Evolutionary conservation across 1,140 invertebrate genomes (phyloP).

Genomic region (Battus philenor): DNA sequence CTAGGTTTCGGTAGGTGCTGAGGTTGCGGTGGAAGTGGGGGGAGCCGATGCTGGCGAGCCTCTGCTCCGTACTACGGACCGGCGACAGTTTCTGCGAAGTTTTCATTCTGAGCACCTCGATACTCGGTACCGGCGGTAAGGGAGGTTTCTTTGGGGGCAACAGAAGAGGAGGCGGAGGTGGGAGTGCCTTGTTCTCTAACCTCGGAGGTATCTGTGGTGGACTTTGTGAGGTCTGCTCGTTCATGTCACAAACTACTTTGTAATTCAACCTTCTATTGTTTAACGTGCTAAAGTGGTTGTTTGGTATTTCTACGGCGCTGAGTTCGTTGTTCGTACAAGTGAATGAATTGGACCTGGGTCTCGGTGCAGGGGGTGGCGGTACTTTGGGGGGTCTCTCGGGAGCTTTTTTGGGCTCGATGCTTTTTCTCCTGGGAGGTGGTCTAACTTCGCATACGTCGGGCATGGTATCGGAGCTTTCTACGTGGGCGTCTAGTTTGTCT

Average conservation of each 20-base stretch:
- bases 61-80: slow-evolving; percentile 55
- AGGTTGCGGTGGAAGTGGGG: slow-evolving; percentile 77
- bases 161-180: slow-evolving; percentile 78
- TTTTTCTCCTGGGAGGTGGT: slow-evolving; percentile 77
- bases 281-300: slow-evolving; percentile 65
- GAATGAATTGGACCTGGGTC: slow-evolving; percentile 76
- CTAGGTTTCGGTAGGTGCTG: slow-evolving; percentile 74
- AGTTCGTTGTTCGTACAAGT: slow-evolving; percentile 66
- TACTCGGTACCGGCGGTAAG: slow-evolving; percentile 81
- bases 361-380: slow-evolving; percentile 68
- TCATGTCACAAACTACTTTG: slow-evolving; percentile 65
- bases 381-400: slow-evolving; percentile 80
- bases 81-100: slow-evolving; percentile 61
- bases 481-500: slow-evolving; percentile 46
- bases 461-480: slow-evolving; percentile 61
- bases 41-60: slow-evolving; percentile 77
- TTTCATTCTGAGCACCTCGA: slow-evolving; percentile 76
- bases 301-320: slow-evolving; percentile 58
- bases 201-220: slow-evolving; percentile 76
- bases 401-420: slow-evolving; percentile 67
- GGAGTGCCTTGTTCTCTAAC: slow-evolving; percentile 60
- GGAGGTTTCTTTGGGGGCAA: slow-evolving; percentile 83
- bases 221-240: slow-evolving; percentile 39
- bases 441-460: slow-evolving; percentile 69
- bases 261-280: slow-evolving; percentile 70